These are phyloP conservation scores for Bombus confusus DNA, from an alignment of 1,140 invertebrate species.

Conservation along the genomic window DNA sequence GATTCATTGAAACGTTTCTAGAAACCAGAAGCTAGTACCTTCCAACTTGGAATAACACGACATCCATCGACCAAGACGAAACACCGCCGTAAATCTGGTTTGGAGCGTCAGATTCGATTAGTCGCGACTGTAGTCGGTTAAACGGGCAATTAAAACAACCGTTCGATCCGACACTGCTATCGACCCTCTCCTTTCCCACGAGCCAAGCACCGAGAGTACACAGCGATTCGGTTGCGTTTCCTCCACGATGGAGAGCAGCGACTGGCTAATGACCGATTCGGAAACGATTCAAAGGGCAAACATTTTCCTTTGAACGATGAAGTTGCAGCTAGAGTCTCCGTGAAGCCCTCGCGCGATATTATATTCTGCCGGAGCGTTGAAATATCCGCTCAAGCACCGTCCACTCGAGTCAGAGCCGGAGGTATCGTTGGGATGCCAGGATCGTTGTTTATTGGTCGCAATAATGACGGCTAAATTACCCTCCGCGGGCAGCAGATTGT, in stretches of 20 bases:
- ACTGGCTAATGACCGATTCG: constrained; percentile 20
- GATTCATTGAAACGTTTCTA: too few species aligned
- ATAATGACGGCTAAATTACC: constrained; percentile 49
- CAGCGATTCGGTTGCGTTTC: not conserved
- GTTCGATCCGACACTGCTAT: not conserved
- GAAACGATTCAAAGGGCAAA: constrained; percentile 24
- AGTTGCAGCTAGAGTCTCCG: not conserved
- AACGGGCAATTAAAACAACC: not conserved
- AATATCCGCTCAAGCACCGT: constrained; percentile 31
- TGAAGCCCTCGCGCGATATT: constrained; percentile 17
- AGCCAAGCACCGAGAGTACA: not conserved
- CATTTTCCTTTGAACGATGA: constrained; percentile 22
- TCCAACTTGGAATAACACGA: too few species aligned
- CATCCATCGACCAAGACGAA: too few species aligned
- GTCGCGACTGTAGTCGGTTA: not conserved
- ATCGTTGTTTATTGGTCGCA: constrained; percentile 47
- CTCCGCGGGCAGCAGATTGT: constrained; percentile 28
- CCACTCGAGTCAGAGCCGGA: constrained; percentile 24
- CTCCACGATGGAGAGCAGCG: not conserved
- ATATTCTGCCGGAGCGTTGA: constrained; percentile 35
- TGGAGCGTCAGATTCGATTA: not conserved
- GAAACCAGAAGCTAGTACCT: too few species aligned
- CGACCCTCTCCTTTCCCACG: constrained; percentile 27
- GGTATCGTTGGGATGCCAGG: constrained; percentile 11
- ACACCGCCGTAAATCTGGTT: not conserved